These are phyloP conservation scores for Diadophis punctatus DNA, from an alignment of 2,113 vertebrate genomes.

Conservation along the genomic window DNA sequence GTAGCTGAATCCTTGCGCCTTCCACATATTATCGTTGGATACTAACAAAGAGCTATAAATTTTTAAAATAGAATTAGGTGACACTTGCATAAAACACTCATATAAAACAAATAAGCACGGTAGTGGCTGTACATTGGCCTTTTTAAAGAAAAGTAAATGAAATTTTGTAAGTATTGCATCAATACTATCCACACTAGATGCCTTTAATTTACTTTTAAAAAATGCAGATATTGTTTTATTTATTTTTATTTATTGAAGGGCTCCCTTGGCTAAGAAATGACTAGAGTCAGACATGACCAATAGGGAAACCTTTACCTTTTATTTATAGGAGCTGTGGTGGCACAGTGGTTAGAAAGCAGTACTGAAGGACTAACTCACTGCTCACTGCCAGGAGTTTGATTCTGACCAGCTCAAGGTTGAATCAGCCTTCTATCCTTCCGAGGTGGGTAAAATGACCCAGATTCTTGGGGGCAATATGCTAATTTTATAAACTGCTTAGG, in stretches of 20 bases:
- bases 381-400: not conserved
- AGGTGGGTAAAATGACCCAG: not conserved
- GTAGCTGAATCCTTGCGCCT: not conserved
- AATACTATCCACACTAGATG: not conserved
- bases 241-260: not conserved
- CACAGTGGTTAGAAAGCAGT: not conserved
- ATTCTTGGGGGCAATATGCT: not conserved
- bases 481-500: not conserved
- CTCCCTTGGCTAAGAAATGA: not conserved
- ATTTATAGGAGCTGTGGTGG: not conserved
- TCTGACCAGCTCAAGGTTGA: not conserved
- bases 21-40: not conserved
- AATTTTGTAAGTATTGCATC: not conserved
- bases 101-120: not conserved
- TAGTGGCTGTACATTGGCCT: not conserved
- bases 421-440: not conserved
- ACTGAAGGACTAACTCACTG: not conserved
- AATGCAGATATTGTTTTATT: not conserved
- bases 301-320: not conserved
- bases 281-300: not conserved
- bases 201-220: not conserved
- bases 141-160: not conserved
- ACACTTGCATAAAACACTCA: not conserved
- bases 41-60: not conserved
- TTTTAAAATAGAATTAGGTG: not conserved